phyloP scores from a whole-genome alignment of 2,797 vertebrate genomes.

The Taenioides sp. region DNA sequence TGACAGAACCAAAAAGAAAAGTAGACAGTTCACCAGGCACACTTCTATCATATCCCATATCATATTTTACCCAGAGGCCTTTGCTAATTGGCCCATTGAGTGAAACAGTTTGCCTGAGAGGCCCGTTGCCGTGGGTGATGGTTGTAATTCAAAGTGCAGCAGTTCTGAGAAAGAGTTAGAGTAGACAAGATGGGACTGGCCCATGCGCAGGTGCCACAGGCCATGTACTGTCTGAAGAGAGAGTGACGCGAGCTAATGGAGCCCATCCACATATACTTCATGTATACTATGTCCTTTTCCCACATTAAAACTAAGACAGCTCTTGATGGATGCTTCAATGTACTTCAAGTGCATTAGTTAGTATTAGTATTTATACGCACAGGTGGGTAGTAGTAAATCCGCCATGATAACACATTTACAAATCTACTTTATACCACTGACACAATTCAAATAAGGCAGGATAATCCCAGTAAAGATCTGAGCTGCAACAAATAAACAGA shows the following conservation, averaged over 20 bases:
- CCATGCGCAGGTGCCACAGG: neutral
- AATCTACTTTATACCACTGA: no score
- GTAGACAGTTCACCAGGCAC: neutral
- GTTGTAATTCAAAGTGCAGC: neutral
- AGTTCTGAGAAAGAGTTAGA: neutral
- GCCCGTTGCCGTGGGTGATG: conserved; percentile 22
- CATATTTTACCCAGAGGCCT: neutral
- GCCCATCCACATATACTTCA: neutral
- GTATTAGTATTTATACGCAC: no score
- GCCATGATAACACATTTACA: no score
- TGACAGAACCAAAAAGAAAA: neutral
- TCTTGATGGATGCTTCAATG: neutral
- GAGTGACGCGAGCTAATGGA: neutral
- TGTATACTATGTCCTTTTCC: neutral
- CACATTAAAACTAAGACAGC: neutral
- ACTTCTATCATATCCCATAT: neutral
- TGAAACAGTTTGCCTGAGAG: conserved; percentile 6
- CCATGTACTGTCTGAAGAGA: neutral
- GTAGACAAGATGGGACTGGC: neutral
- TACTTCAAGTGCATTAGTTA: neutral
- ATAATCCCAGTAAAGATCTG: no score
- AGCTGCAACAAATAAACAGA: no score
- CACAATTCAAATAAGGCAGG: no score
- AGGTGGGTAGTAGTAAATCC: no score
- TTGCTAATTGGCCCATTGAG: conserved; percentile 4